A percentile compares a stretch with the other conserved stretches of the same genome.
phyloP scores from a whole-genome alignment of 2,113 vertebrate species.

The Ardeotis arabs region DNA sequence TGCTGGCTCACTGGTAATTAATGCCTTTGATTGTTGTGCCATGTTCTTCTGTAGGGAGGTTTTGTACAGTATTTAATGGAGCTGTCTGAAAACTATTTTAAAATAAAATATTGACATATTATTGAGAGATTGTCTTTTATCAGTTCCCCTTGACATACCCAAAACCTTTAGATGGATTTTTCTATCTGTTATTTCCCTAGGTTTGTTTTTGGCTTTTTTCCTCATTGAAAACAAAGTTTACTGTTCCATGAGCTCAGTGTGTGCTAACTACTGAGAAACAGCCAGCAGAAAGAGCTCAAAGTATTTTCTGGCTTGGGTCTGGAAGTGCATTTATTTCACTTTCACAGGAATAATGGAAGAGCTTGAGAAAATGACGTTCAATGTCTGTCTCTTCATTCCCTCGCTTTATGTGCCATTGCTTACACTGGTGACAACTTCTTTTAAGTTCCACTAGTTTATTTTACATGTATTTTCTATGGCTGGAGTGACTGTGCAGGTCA shows the following conservation, averaged over 20 bases:
- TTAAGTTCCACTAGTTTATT: background rate
- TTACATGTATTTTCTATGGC: background rate
- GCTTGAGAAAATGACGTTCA: background rate
- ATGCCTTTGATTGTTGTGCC: background rate
- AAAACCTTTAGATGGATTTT: slow-evolving; percentile 10
- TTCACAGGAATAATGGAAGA: background rate
- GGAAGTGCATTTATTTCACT: background rate
- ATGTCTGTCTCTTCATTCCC: background rate
- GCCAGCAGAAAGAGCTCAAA: background rate
- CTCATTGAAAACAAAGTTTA: background rate
- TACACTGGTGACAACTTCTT: background rate
- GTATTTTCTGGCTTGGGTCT: background rate
- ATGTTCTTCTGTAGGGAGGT: background rate
- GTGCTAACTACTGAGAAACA: background rate
- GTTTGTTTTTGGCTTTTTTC: background rate
- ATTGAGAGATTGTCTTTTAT: background rate
- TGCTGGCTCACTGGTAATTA: background rate
- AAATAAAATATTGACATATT: slow-evolving; percentile 6
- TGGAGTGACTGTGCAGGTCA: background rate
- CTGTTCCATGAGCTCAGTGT: background rate
- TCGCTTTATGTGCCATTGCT: background rate
- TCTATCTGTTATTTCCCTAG: background rate
- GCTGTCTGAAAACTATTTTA: background rate
- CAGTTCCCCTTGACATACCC: background rate
- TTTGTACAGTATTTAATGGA: background rate